Base-by-base conservation (phyloP, 2,888 invertebrate species). In the Herminia tarsipennalis region DNA sequence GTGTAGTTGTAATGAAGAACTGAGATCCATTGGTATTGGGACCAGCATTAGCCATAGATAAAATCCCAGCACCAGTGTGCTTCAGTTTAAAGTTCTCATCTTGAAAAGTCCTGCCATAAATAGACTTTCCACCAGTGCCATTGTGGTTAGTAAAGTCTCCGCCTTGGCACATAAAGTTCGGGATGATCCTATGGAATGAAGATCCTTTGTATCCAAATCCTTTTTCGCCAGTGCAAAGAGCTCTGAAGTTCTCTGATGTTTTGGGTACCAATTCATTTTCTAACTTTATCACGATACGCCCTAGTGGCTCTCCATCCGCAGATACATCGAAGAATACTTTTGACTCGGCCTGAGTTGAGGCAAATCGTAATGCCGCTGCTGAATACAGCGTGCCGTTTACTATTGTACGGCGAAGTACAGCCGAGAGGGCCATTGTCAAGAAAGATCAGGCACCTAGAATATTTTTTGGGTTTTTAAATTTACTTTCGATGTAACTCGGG, bases 21-120 rank as follows among this genome's bases (percentile, higher is more conserved):
- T 99, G 99, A 52, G 98, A 98, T 39, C 98, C 98, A 85, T 99
- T 99, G 57, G 98, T 98, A 81, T 98, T 96, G 17, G 97, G 96
- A 13, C 98, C 98, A 73, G 98, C 96, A 86, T 98, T 98, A 42
- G 98, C 98, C 98, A 98, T 98, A 4, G 98, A 98, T 76, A 99
- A 89, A 46, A 95, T 93, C 75, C 98, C 98, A 51, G 97, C 94
- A 51, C 96, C 96, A 45, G 96, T 96, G 86, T 99, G 99, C 91
- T 95, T 97, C 81, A 98, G 91, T 42, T 93, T 93, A 92, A 99
- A 99, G 92, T 99, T 99, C 89, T 99, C 99, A 88, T 99, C 99
- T 59, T 94, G 94, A 90, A 99, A 99, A 38, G 81, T 86, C 86
- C 98, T 98, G 25, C 99, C 99, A 78, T 98, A 99, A 86, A 99